These are phyloP conservation scores for Xestia c-nigrum DNA, from an alignment of 2,888 invertebrate genomes.

Conservation along the genomic window DNA sequence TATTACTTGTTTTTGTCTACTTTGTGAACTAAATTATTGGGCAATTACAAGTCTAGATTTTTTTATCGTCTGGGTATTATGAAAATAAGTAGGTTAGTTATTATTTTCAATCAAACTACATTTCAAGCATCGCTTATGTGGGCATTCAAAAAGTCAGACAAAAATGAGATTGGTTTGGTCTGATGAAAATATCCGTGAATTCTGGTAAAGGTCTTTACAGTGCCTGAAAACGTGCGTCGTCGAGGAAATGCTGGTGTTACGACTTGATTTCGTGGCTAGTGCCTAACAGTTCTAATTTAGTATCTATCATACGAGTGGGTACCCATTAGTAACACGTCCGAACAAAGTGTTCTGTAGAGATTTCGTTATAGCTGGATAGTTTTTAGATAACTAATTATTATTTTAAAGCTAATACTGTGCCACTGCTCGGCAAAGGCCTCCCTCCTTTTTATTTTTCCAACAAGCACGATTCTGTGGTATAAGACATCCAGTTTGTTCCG, in stretches of 20 bases:
- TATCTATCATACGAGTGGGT: not conserved
- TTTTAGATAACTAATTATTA: too few relatives aligned
- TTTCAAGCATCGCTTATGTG: not conserved
- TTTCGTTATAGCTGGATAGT: not conserved
- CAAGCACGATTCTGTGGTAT: too few relatives aligned
- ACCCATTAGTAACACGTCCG: not conserved
- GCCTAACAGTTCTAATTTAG: not conserved
- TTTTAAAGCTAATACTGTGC: too few relatives aligned
- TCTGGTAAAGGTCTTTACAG: not conserved
- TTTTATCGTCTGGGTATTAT: slow-evolving; percentile 6
- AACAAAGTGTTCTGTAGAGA: not conserved
- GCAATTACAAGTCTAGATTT: slow-evolving; percentile 18
- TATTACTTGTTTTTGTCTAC: slow-evolving; percentile 42
- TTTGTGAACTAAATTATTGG: slow-evolving; percentile 5
- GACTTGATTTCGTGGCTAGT: not conserved
- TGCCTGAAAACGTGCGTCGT: not conserved
- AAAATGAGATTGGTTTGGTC: not conserved
- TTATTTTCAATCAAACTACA: not conserved
- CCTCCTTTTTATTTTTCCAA: too few relatives aligned
- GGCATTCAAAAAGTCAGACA: not conserved
- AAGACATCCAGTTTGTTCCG: too few relatives aligned
- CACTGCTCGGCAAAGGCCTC: too few relatives aligned
- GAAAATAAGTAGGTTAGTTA: not conserved
- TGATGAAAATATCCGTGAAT: not conserved
- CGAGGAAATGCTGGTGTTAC: not conserved